phyloP scores from a whole-genome alignment of 2,797 vertebrate species.

The Acanthornis magna region DNA sequence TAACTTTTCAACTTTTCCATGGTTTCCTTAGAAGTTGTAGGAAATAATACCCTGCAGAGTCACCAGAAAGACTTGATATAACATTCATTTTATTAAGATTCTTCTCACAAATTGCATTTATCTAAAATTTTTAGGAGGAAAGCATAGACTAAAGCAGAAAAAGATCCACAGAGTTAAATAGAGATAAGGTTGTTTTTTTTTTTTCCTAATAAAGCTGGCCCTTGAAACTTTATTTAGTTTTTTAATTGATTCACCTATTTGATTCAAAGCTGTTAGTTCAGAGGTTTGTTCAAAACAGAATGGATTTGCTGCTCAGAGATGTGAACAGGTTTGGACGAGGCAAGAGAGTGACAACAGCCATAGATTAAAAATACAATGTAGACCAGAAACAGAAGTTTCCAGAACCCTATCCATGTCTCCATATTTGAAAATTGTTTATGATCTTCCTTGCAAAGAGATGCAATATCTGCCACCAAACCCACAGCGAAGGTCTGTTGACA shows the following conservation, averaged over 20 bases:
- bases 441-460: not conserved
- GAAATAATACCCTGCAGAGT: not conserved
- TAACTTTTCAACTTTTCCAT: not conserved
- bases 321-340: not conserved
- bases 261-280: not conserved
- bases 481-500: not conserved
- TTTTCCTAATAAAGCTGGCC: not conserved
- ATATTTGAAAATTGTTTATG: not conserved
- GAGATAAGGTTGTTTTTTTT: rapidly evolving
- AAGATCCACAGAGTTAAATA: not conserved
- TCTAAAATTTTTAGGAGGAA: not conserved
- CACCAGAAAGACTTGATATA: not conserved
- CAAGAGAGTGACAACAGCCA: not conserved
- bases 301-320: not conserved
- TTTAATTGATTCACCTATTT: not conserved
- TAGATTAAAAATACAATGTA: not conserved
- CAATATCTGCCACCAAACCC: not conserved
- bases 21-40: not conserved
- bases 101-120: not conserved
- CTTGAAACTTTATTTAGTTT: not conserved
- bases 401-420: not conserved
- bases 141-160: not conserved
- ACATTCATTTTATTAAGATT: not conserved
- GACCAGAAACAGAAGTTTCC: not conserved
- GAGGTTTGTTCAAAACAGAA: not conserved